Percentiles rank a stretch among this genome's conserved stretches.
Conservation (phyloP, 2,113 vertebrate species). For the Apodemus sylvaticus region DNA sequence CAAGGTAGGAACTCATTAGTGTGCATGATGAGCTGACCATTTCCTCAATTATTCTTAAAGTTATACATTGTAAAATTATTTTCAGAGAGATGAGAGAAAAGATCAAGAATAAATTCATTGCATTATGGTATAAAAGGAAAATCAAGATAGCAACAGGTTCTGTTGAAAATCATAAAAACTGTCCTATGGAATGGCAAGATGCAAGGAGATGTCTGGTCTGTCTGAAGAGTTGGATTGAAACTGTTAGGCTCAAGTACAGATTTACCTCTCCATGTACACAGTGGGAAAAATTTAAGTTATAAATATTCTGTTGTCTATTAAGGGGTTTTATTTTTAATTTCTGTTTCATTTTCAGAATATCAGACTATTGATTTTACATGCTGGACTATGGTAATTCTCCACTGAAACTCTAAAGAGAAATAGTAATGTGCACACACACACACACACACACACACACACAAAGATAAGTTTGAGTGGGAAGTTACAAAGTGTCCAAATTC, state of each 20-base stretch:
- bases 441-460: background rate
- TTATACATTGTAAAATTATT: background rate
- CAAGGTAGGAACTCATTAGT: rapidly evolving
- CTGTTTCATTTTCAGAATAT: background rate
- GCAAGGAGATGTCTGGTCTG: background rate
- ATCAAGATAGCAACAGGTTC: no score
- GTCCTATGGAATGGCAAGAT: no score
- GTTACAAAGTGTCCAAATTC: background rate
- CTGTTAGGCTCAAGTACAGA: background rate
- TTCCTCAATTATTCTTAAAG: background rate
- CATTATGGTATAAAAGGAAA: background rate
- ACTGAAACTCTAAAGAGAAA: background rate
- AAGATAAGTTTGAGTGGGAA: background rate
- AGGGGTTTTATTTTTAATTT: background rate
- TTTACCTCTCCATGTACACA: background rate
- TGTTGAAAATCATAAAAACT: no score
- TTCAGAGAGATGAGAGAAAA: background rate
- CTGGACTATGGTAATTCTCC: background rate
- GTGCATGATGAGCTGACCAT: background rate
- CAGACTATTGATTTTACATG: background rate
- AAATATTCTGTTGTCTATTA: no score
- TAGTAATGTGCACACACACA: background rate
- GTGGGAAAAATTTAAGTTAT: background rate
- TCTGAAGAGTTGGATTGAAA: background rate
- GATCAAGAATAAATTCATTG: no score